A percentile compares a stretch with the other conserved stretches of the same genome.
phyloP scores from a whole-genome alignment of 2,797 vertebrate species.

The Gorsachius magnificus region DNA sequence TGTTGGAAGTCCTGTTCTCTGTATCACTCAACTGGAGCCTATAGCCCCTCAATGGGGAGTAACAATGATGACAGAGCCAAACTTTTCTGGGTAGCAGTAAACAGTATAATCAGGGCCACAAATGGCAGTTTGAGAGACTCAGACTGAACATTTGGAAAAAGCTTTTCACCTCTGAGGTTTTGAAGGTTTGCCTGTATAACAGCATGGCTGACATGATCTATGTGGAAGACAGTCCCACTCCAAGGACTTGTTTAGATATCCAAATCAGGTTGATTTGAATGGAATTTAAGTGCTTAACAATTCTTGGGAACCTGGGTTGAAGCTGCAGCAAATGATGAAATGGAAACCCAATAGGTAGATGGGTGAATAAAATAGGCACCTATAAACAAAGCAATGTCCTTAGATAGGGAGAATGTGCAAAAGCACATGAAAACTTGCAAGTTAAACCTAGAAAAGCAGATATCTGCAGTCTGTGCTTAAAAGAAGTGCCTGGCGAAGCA shows the following conservation, averaged over 20 bases:
- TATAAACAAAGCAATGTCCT: not conserved
- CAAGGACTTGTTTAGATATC: not conserved
- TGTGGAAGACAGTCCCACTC: not conserved
- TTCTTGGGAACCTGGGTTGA: not conserved
- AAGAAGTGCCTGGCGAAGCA: not conserved
- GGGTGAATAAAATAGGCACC: not conserved
- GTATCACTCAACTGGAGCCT: fast-evolving
- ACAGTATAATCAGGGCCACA: not conserved
- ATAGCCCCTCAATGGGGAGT: not conserved
- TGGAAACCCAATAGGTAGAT: not conserved
- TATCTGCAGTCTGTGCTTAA: not conserved
- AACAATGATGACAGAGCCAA: not conserved
- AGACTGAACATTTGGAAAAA: not conserved
- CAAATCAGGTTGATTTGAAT: not conserved
- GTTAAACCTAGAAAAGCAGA: not conserved
- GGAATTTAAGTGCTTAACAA: not conserved
- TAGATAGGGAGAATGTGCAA: not conserved
- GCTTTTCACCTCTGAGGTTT: not conserved
- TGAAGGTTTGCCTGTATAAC: not conserved
- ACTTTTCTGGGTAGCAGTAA: not conserved
- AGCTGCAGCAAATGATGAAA: not conserved
- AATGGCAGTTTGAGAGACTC: not conserved
- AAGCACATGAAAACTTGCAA: not conserved
- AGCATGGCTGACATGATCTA: not conserved
- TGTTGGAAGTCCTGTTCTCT: not conserved